Evolutionary conservation across 2,797 vertebrate species (phyloP), one percentile per base, ranked within the genome.

Genomic region (Sciurus vulgaris): DNA sequence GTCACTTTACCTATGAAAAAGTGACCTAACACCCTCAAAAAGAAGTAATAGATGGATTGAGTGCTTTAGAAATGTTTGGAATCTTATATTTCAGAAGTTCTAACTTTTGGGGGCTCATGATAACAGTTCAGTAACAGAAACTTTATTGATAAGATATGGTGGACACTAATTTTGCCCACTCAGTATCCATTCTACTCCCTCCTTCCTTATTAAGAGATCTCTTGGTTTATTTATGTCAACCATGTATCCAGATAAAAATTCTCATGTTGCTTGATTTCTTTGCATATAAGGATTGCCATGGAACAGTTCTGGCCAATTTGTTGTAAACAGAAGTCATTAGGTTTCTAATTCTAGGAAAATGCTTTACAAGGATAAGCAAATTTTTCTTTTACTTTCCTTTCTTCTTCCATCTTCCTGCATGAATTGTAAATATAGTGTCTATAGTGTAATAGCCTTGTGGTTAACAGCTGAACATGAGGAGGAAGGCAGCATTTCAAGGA

Each of bases 1-100:
- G 35, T 83, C 56, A 72, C 47, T 77, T 14, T 88, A 86, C 59
- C 11, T 85, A 49, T n/a, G 35, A 88, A 90, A 94, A 95, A 89
- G 5, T 61, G 67, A 51, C 18, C 81, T 41, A 86, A 76, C 26
- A 69, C 9, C 17, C 20, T 24, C 33, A 33, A 70, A 76, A 97
- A 78, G n/a, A 93, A 91, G 38, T 35, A 84, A 94, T 28, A 77
- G 15, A 63, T 93, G 26, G 24, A 38, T 95, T 89, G 30, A 74
- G 0, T 63, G 10, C 18, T 92, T 92, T 83, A 91, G 38, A 94
- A 95, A 94, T 56, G 56, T 91, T 65, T 77, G 2, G 35, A 91
- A 35, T 83, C 65, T 61, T 88, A 1, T 84, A 51, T 85, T 73
- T 63, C 30, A 30, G 54, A 38, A 54, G 20, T 56, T 92, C 49